A percentile compares a stretch with the other conserved stretches of the same genome.
Conservation (phyloP, 1,140 invertebrate species). For the Drosophila santomea region DNA sequence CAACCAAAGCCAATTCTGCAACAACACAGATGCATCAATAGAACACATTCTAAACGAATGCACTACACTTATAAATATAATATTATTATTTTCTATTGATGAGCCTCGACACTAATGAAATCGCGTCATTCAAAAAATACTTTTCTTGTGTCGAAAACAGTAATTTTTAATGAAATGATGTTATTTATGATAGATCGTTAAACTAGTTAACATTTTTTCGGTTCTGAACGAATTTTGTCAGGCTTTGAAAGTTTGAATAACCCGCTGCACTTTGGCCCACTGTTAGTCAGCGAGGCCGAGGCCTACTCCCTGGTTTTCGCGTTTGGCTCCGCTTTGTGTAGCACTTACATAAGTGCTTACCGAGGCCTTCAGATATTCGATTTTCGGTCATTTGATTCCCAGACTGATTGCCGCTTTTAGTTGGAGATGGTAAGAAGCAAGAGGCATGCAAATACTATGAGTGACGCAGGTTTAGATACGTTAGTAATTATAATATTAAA, state of each 20-base stretch:
- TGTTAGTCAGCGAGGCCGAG: conserved; percentile 3
- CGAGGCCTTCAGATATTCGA: conserved; percentile 57
- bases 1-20: too few species aligned
- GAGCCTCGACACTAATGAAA: too few species aligned
- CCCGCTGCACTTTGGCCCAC: background rate
- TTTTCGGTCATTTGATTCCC: conserved; percentile 52
- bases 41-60: too few species aligned
- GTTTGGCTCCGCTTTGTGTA: conserved; percentile 6
- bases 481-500: background rate
- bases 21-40: too few species aligned
- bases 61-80: too few species aligned
- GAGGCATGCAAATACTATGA: conserved; percentile 6
- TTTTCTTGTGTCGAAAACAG: too few species aligned
- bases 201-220: too few species aligned
- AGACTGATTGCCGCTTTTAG: conserved; percentile 31
- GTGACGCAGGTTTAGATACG: conserved; percentile 1
- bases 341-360: conserved; percentile 75
- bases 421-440: background rate
- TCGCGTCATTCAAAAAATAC: too few species aligned
- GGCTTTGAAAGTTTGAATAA: background rate
- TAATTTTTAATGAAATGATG: too few species aligned
- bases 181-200: too few species aligned
- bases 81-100: too few species aligned
- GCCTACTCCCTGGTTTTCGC: conserved; percentile 6
- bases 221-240: too few species aligned